A percentile compares a stretch with the other conserved stretches of the same genome.
Evolutionary conservation across 2,113 vertebrate genomes (phyloP).

Genomic region (Panthera uncia): DNA sequence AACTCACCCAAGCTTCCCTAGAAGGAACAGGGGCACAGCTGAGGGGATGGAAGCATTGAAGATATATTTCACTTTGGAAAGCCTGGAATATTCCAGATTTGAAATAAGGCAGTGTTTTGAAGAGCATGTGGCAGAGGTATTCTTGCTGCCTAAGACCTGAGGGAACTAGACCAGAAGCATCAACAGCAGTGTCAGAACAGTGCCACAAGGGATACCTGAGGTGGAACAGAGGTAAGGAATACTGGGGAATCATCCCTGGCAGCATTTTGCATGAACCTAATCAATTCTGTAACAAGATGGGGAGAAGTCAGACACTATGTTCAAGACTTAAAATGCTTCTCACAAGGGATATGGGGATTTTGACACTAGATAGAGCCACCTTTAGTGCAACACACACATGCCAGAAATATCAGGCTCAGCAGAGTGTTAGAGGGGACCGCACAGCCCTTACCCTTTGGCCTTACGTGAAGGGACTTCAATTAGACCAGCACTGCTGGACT

Average conservation of each 20-base stretch:
- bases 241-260: not conserved
- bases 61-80: not conserved
- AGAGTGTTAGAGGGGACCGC: not conserved
- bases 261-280: not conserved
- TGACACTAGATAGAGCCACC: not conserved
- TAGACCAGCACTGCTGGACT: not conserved
- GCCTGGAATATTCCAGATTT: not conserved
- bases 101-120: not conserved
- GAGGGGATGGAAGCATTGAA: not conserved
- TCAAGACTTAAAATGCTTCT: not conserved
- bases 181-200: not conserved
- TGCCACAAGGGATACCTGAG: not conserved
- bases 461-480: not conserved
- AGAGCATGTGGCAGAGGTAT: not conserved
- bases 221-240: not conserved
- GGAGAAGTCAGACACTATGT: not conserved
- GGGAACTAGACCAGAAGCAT: not conserved
- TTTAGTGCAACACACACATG: too few relatives aligned
- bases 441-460: not conserved
- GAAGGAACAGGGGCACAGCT: not conserved
- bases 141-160: not conserved
- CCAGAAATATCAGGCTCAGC: not conserved
- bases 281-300: not conserved
- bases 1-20: not conserved
- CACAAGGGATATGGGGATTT: not conserved